Evolutionary conservation across 1,140 invertebrate genomes (phyloP), one percentile per base, ranked within the genome.

Genomic region (Drosophila arawakana): DNA sequence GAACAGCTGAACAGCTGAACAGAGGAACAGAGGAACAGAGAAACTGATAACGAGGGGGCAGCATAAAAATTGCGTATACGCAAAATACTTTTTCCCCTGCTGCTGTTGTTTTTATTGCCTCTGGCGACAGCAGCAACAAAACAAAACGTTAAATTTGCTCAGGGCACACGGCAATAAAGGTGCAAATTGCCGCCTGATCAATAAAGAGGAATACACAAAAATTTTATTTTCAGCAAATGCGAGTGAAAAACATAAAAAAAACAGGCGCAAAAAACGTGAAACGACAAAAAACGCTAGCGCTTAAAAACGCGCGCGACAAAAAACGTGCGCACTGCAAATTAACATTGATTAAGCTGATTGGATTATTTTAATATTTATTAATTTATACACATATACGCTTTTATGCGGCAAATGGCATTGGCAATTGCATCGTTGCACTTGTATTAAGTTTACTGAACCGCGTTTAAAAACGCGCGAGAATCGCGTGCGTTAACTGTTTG

Each of bases 61-160:
- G 47, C 47, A 73, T 73, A 73, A 68, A 73, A 73, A 73, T 11
- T 62, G 66, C 66, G 58, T 69, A 68, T 25, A 49, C 57, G 41
- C 44, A 69, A 57, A 61, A 41, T 37, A 15, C 25, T 58, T 59
- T 21, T 60, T 46, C 18, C 18, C 25, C 25, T 30, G 25, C 3
- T 0, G 25, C 6, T 30, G 11, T 57, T 18, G 43, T 66, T 70
- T 62, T 65, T 71, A 57, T 61, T 39, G 55, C 21, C 47, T 44
- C 13, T 35, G 59, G 50, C 50, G 58, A 37, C 47, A 21, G 18
- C 39, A 47, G 13, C 21, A 58, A n/a, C 47, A 59, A n/a, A 43
- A 37, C 37, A n/a, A 11, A 43, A 37, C 47, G 34, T 30, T 55
- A 30, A 62, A 74, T 62, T 37, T 62, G 44, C 39, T 41, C 58